Conservation (phyloP, 2,797 vertebrate species). For the Clamator glandarius region DNA sequence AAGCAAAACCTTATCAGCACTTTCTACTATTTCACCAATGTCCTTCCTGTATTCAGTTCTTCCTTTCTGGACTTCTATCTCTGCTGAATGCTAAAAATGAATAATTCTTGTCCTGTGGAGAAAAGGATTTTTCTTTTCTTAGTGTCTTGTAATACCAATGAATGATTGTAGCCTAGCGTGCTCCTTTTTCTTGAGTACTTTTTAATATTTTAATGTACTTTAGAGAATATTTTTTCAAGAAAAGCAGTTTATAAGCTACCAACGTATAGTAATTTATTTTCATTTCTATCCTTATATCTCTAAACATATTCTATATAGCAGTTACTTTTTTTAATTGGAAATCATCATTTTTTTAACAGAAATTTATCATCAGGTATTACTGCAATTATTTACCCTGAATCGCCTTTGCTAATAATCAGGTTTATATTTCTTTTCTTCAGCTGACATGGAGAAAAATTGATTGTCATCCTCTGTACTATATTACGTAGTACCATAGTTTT, state of each 20-base stretch:
- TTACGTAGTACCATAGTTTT: not conserved
- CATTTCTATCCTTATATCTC: not conserved
- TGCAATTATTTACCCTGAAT: not conserved
- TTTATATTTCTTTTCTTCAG: not conserved
- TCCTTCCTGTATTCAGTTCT: not conserved
- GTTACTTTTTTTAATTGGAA: not conserved
- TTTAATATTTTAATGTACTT: not conserved
- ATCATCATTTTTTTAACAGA: not conserved
- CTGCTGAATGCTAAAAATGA: not conserved
- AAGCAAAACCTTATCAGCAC: not conserved
- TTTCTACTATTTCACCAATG: not conserved
- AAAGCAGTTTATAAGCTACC: not conserved
- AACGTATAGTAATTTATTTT: not conserved
- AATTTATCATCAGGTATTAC: not conserved
- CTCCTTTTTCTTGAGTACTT: not conserved
- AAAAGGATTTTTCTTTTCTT: not conserved
- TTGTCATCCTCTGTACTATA: not conserved
- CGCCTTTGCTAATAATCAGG: not conserved
- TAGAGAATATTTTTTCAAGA: not conserved
- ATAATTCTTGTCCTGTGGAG: not conserved
- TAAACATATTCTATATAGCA: not conserved
- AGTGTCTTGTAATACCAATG: not conserved
- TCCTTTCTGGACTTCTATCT: not conserved
- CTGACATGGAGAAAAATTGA: not conserved
- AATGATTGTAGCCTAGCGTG: not conserved